These are phyloP conservation scores for Isurus oxyrinchus DNA, from an alignment of 2,113 vertebrate genomes.

Conservation along the genomic window DNA sequence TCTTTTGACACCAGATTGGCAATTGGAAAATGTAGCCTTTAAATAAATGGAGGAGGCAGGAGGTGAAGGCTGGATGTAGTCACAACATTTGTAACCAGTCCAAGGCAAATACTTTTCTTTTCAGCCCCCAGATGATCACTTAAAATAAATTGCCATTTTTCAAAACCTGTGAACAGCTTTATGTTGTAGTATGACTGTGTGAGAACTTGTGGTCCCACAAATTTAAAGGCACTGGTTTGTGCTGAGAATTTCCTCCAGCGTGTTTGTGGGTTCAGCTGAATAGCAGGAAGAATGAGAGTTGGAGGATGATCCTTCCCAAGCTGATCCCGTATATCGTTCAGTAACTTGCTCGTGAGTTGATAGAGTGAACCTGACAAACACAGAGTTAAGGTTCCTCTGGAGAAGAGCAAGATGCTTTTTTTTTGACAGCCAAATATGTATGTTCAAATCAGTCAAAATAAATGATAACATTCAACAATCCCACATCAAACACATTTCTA, in stretches of 20 bases:
- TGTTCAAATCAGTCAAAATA: not conserved
- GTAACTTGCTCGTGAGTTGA: not conserved
- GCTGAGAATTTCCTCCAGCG: not conserved
- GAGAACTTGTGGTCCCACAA: not conserved
- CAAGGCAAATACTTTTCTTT: not conserved
- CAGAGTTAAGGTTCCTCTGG: not conserved
- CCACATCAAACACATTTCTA: constrained; percentile 24
- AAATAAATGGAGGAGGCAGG: not conserved
- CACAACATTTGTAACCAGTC: not conserved
- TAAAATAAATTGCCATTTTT: not conserved
- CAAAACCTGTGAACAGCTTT: not conserved
- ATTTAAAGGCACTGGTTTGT: not conserved
- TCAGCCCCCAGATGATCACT: not conserved
- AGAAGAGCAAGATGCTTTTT: not conserved
- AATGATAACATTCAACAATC: constrained; percentile 28
- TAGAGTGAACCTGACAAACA: not conserved
- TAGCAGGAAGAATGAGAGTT: not conserved
- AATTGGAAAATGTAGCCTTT: not conserved
- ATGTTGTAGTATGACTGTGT: not conserved
- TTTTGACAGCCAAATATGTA: not conserved
- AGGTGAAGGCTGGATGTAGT: not conserved
- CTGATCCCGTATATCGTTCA: not conserved
- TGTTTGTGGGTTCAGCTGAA: not conserved
- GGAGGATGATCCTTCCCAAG: not conserved
- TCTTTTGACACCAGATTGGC: not conserved